Evolutionary conservation across 2,797 vertebrate genomes (phyloP), one percentile per base, ranked within the genome.

Genomic region (Centroberyx gerrardi): DNA sequence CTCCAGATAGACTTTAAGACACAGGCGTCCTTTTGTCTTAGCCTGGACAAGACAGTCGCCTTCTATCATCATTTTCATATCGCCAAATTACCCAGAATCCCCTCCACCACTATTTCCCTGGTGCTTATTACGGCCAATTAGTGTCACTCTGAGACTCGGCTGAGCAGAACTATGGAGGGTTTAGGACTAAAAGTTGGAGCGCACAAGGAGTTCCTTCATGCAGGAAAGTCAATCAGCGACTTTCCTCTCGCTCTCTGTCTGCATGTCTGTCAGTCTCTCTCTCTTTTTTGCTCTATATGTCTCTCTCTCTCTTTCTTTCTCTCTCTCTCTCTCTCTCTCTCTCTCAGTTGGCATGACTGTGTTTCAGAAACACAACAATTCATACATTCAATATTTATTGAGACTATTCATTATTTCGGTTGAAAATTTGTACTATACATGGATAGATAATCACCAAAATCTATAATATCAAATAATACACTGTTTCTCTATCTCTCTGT

Each of bases 21-120:
- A 86, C 80, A 68, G 78, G 80, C 28, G 14, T 62, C 74, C 78
- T 87, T 88, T 15, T 62, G 52, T 66, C 5, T 28, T 61, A 3
- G 42, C 29, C 68, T 38, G 44, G 40, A 60, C 14, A 46, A 53
- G 48, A 62, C 78, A 85, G 78, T 75, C 66, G 2, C 74, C 79
- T 76, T 92, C 91, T 62, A 73, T 92, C 88, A 91, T 90, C 90
- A 72, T 93, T 86, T 89, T 88, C 74, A 78, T 82, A 72, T 72
- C 28, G 49, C 9, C 48, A 54, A 55, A 90, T 87, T 88, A 84
- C 75, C 77, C 81, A 81, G 66, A 85, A 80, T 84, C 62, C 80
- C 28, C 62, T 62, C 58, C 72, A 42, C 38, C 36, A 73, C 74
- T 73, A 54, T 82, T 85, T 72, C 74, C 69, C 58, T 36, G 14